Evolutionary conservation across 2,113 vertebrate genomes (phyloP).

Genomic region (Ictalurus furcatus): DNA sequence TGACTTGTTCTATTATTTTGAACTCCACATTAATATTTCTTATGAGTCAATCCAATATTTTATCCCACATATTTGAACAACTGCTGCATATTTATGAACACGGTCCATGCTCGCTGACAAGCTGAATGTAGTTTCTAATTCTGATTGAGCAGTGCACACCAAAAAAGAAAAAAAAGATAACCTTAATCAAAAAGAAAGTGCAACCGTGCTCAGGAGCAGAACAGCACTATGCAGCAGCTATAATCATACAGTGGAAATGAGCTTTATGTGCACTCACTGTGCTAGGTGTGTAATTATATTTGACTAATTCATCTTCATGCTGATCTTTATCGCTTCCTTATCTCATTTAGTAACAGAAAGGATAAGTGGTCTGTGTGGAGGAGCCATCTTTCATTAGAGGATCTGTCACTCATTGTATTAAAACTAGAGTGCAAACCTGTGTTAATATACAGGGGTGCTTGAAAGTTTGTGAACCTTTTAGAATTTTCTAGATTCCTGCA

Average conservation of each 20-base stretch:
- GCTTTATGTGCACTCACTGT: neutral
- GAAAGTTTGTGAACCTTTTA: no score
- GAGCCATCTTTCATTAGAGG: neutral
- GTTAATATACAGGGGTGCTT: neutral
- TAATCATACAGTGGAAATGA: neutral
- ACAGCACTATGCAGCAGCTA: neutral
- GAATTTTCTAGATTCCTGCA: no score
- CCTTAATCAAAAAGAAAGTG: neutral
- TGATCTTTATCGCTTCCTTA: conserved; percentile 3
- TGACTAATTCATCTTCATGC: conserved; percentile 20
- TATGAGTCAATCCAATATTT: neutral
- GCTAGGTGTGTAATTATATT: conserved; percentile 7
- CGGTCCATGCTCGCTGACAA: neutral
- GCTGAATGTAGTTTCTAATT: neutral
- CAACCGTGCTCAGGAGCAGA: neutral
- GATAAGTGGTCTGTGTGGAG: neutral
- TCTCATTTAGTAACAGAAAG: neutral
- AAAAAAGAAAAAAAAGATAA: conserved; percentile 1
- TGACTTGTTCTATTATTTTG: neutral
- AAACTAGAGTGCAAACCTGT: neutral
- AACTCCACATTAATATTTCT: neutral
- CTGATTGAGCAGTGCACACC: neutral
- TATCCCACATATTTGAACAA: neutral
- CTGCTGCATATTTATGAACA: neutral
- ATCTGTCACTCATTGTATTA: neutral